Base-by-base conservation (phyloP, 2,888 invertebrate species). In the Spisula subtruncata region DNA sequence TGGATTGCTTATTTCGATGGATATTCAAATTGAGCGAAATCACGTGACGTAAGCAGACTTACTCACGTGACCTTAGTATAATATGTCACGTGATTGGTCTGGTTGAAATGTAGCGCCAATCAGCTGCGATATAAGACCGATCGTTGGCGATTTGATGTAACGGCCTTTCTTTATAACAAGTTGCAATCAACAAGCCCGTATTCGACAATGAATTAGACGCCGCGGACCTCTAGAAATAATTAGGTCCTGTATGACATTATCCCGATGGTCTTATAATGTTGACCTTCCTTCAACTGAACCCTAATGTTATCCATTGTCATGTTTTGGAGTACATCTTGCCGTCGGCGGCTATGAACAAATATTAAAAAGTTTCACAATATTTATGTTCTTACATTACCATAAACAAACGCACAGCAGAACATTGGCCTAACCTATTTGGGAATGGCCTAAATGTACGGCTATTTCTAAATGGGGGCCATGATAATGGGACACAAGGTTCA, bases 1-100 rank as follows among this genome's bases (percentile, higher is more conserved):
- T 87, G 29, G 85, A 87, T 90, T 85, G 83, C 83, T 81, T 71
- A 80, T 83, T 86, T 86, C 83, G 66, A 66, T 71, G 81, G 35
- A 25, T 75, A 35, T 75, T 75, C 75, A 35, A 35, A 16, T 14
- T 32, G 75, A 75, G 18, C 4, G 32, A 18, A 75, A 29, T 35
- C 75, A 75, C 75, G 32, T 75, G 75, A 75, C 75, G 32, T 75
- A 10, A 35, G 35, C 18, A 35, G 75, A 35, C 75, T 75, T 32
- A 35, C 16, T 75, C 32, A 75, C 35, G 75, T 32, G 75, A 75
- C 75, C 41, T 41, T 5, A 5, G 41, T 41, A 5, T 41, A 41
- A 41, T 41, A 18, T 75, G 35, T 75, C 75, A 75, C 35, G 75
- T 32, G 75, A 75, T 35, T 75, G n/a, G 32, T 14, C 12, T 29